Conservation (phyloP, 2,888 invertebrate species). For the Rhodophaea formosa region DNA sequence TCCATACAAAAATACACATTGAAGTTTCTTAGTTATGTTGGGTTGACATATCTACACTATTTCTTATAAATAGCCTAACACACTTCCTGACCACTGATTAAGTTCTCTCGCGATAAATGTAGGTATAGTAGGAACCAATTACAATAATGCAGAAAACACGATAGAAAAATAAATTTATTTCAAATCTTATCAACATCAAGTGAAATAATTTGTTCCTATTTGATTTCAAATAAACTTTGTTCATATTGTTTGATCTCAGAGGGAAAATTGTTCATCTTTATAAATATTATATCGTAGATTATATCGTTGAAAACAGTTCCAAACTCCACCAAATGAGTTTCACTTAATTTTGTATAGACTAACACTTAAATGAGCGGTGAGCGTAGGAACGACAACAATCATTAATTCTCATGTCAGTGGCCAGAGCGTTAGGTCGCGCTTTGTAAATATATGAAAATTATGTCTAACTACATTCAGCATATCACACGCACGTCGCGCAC, state of each 20-base stretch:
- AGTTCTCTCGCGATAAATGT: slow-evolving; percentile 20
- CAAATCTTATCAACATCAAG: neutral
- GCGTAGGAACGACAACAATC: neutral
- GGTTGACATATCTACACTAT: slow-evolving; percentile 13
- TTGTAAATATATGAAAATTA: slow-evolving; percentile 51
- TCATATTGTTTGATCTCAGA: neutral
- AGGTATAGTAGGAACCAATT: slow-evolving; percentile 17
- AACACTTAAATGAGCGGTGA: neutral
- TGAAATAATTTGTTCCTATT: neutral
- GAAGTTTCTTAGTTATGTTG: slow-evolving; percentile 24
- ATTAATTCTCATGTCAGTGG: slow-evolving; percentile 32
- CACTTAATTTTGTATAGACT: neutral
- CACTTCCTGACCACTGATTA: slow-evolving; percentile 38
- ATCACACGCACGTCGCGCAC: slow-evolving; percentile 51
- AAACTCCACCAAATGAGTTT: neutral
- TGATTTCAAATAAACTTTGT: neutral
- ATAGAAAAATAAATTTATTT: slow-evolving; percentile 67
- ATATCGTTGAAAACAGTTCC: neutral
- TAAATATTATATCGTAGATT: no score
- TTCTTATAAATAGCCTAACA: slow-evolving; percentile 28
- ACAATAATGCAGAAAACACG: slow-evolving; percentile 38
- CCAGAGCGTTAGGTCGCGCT: slow-evolving; percentile 35
- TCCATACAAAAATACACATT: slow-evolving; percentile 54
- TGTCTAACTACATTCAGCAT: slow-evolving; percentile 34
- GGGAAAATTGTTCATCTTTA: neutral